Evolutionary conservation across 2,888 invertebrate species (phyloP).

Genomic region (Plagodis dolabraria): DNA sequence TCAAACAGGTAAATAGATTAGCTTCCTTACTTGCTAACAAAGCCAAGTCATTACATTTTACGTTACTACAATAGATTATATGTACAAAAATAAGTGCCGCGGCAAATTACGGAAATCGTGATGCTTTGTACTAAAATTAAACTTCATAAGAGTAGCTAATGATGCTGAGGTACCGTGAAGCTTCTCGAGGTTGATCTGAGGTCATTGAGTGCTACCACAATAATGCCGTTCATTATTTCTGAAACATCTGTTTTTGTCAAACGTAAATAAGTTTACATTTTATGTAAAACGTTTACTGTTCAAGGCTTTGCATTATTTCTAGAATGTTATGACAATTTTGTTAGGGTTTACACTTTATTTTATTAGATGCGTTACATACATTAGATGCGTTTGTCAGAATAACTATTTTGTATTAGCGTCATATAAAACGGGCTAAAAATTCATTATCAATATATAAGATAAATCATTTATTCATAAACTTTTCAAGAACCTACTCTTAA

Average conservation of each 20-base stretch:
- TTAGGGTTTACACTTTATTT: too few relatives aligned
- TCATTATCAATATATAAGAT: too few relatives aligned
- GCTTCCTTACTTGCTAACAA: constrained; percentile 16
- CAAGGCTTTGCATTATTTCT: too few relatives aligned
- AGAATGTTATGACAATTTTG: too few relatives aligned
- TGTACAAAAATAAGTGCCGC: constrained; percentile 16
- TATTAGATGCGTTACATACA: too few relatives aligned
- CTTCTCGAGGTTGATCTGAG: constrained; percentile 28
- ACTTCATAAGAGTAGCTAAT: constrained; percentile 14
- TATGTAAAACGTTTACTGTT: too few relatives aligned
- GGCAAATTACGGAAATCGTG: constrained; percentile 26
- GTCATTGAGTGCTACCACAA: constrained; percentile 11
- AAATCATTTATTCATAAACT: too few relatives aligned
- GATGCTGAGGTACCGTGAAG: constrained; percentile 25
- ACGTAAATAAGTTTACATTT: neutral
- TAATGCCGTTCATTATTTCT: constrained; percentile 7
- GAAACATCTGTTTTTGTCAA: constrained; percentile 12
- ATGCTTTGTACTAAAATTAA: constrained; percentile 18
- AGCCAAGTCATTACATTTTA: constrained; percentile 17
- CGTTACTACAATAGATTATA: constrained; percentile 9
- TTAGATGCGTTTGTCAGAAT: too few relatives aligned
- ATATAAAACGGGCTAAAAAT: too few relatives aligned
- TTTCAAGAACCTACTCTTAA: too few relatives aligned
- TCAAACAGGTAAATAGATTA: constrained; percentile 13
- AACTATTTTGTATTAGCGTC: too few relatives aligned